Evolutionary conservation across 2,797 vertebrate genomes (phyloP).

Genomic region (Strix occidentalis): DNA sequence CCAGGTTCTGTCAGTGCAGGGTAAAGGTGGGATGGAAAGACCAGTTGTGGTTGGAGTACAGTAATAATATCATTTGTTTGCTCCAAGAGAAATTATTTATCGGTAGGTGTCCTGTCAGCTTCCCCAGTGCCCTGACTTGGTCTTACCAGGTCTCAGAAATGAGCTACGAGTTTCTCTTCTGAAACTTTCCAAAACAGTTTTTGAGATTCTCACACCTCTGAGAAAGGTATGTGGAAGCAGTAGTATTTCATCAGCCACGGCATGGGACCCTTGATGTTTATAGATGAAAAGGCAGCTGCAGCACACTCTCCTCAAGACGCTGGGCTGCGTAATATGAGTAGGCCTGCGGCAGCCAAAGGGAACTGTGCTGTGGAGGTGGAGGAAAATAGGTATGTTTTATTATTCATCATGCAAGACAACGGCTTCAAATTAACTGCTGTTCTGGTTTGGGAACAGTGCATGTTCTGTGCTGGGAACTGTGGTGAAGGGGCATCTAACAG

Average conservation of each 20-base stretch:
- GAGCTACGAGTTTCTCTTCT: background rate
- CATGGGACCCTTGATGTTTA: background rate
- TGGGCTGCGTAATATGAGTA: background rate
- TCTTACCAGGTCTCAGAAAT: background rate
- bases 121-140: background rate
- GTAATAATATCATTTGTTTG: background rate
- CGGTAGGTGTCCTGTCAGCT: background rate
- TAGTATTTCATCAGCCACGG: background rate
- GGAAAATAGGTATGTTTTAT: background rate
- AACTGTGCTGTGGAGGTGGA: background rate
- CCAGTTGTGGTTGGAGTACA: background rate
- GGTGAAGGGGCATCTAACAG: background rate
- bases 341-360: background rate
- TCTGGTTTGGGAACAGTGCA: background rate
- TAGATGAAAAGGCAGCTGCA: background rate
- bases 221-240: background rate
- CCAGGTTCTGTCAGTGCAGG: fast-evolving
- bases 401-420: background rate
- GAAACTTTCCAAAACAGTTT: background rate
- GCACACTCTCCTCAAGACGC: background rate
- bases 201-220: background rate
- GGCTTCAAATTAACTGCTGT: background rate
- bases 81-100: background rate
- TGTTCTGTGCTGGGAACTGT: fast-evolving
- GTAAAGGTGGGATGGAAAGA: background rate